Conservation (phyloP, 2,888 invertebrate species). For the Andrena hattorfiana region DNA sequence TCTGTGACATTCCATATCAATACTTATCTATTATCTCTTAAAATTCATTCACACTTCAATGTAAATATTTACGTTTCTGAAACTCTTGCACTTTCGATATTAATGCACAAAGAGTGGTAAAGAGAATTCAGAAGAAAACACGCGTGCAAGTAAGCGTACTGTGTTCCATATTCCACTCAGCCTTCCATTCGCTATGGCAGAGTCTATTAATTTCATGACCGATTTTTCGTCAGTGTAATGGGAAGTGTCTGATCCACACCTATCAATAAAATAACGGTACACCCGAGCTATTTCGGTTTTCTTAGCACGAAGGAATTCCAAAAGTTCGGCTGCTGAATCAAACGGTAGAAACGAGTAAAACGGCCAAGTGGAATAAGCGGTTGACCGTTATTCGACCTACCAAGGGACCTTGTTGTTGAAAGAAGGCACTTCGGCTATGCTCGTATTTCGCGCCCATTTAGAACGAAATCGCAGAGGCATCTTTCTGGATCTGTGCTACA, state of each 20-base stretch:
- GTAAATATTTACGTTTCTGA: not conserved
- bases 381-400: constrained; percentile 83
- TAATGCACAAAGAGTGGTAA: constrained; percentile 19
- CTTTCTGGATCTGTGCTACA: constrained; percentile 1
- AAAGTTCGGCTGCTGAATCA: constrained; percentile 57
- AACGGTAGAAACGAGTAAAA: constrained; percentile 59
- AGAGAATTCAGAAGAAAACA: constrained; percentile 1
- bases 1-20: too few relatives aligned
- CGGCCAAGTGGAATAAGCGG: constrained; percentile 78
- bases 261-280: constrained; percentile 46
- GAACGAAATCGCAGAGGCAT: constrained; percentile 18
- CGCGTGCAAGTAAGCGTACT: not conserved
- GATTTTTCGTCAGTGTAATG: not conserved
- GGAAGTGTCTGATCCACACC: not conserved
- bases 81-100: constrained; percentile 20
- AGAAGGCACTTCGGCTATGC: constrained; percentile 68
- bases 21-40: too few relatives aligned
- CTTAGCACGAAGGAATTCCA: constrained; percentile 49
- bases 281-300: constrained; percentile 37
- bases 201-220: not conserved
- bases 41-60: too few relatives aligned
- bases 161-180: constrained; percentile 17
- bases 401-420: constrained; percentile 69
- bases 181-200: not conserved
- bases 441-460: constrained; percentile 36